Percentiles rank a stretch among this genome's conserved stretches.
These are phyloP conservation scores for Hypomesus transpacificus DNA, from an alignment of 2,113 vertebrate genomes.

Conservation along the genomic window DNA sequence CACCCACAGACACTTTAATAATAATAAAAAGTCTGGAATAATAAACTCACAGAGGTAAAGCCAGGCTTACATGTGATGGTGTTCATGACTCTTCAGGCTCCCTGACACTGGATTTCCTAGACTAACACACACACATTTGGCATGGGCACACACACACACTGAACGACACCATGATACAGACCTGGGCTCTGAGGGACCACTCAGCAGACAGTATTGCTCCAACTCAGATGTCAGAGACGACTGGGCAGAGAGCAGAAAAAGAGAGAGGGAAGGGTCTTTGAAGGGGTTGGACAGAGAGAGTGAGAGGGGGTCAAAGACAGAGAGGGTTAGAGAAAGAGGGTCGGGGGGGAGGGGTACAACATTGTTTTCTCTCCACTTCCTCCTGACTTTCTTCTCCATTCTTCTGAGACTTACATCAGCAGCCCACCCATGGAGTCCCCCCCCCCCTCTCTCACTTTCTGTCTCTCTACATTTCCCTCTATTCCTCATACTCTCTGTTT, in stretches of 20 bases:
- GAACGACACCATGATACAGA: conserved; percentile 38
- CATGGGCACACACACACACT: not conserved
- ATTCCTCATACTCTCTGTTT: conserved; percentile 53
- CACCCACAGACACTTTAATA: not conserved
- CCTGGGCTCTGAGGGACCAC: conserved; percentile 22
- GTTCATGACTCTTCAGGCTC: not conserved
- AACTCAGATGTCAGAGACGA: conserved; percentile 37
- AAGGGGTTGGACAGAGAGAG: conserved; percentile 10
- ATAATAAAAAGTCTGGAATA: no score
- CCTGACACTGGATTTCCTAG: not conserved
- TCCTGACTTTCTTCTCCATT: conserved; percentile 60
- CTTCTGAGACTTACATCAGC: conserved; percentile 73
- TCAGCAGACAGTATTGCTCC: conserved; percentile 32
- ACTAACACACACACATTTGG: not conserved
- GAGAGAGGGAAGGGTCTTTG: not conserved
- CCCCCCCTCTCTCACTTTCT: not conserved
- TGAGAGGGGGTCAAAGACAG: conserved; percentile 31
- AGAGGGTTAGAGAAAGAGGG: conserved; percentile 7
- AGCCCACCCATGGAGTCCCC: conserved; percentile 73
- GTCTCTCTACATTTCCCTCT: conserved; percentile 17
- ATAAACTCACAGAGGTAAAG: no score
- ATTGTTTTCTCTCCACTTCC: conserved; percentile 69
- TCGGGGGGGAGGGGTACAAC: conserved; percentile 38
- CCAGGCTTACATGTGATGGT: not conserved
- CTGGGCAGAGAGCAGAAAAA: conserved; percentile 16